Evolutionary conservation across 2,797 vertebrate genomes (phyloP), one percentile per base, ranked within the genome.

Genomic region (Gallinago stenura): DNA sequence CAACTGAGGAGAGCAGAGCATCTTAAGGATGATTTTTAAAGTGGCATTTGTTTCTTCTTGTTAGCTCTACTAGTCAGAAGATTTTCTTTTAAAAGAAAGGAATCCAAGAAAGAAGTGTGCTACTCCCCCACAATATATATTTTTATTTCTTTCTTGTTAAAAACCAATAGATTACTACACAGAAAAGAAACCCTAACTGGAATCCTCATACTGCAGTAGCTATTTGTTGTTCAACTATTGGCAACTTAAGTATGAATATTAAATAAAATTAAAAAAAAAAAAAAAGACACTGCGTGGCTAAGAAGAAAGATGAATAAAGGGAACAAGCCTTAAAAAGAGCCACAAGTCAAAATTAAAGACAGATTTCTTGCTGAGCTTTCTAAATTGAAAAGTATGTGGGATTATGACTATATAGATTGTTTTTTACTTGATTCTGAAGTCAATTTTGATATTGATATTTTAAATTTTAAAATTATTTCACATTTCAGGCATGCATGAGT

Each of bases 181-280:
- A 92, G 53, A 83, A 58, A 87, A 93, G 16, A 84, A 80, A 77
- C 46, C 25, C n/a, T 72, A 95, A 92, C 45, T 84, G 39, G 20
- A 96, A 31, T 81, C 89, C 15, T 83, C 3, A 11, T 61, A 71
- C 31, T 35, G 1, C 10, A 58, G 25, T 50, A 79, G 45, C 15
- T 94, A 70, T 90, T 89, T 83, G 48, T 89, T 25, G 18, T 94
- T 91, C 57, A 94, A 88, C 18, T 39, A 66, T 72, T 93, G 25
- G 6, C 57, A 96, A 69, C 50, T 93, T 48, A 79, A 86, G 30
- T 76, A 77, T n/a, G 90, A 66, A 88, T 58, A 71, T 81, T 70
- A 88, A 46, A 90, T 70, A 88, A 43, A 90, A 83, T 65, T 39
- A 69, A 17, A 68, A 71, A 96, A 95, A 37, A 33, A 45, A 22